These are phyloP conservation scores for Drosophila nigritarsus DNA, from an alignment of 2,888 invertebrate genomes.

Conservation along the genomic window DNA sequence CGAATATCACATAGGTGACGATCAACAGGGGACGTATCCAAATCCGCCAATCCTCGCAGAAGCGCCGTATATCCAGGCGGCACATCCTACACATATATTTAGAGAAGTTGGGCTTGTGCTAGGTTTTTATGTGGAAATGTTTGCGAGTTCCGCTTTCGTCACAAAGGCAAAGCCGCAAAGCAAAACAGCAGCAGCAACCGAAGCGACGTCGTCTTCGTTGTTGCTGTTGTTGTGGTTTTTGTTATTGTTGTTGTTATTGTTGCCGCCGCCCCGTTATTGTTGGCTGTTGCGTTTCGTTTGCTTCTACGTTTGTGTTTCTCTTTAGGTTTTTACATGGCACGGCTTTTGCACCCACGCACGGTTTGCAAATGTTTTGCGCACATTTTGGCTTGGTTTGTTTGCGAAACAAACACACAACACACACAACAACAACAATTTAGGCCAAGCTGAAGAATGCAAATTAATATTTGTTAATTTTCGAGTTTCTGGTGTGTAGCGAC, in stretches of 20 bases:
- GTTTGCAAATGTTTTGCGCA: slow-evolving; percentile 20
- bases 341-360: slow-evolving; percentile 37
- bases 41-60: slow-evolving; percentile 89
- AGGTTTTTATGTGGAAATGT: slow-evolving; percentile 16
- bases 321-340: slow-evolving; percentile 36
- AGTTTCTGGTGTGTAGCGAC: slow-evolving; percentile 28
- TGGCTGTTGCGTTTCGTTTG: slow-evolving; percentile 30
- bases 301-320: slow-evolving; percentile 19
- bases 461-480: slow-evolving; percentile 37
- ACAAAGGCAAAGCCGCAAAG: slow-evolving; percentile 49
- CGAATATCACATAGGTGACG: slow-evolving; percentile 91
- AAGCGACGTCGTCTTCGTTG: slow-evolving; percentile 25
- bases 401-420: slow-evolving; percentile 13
- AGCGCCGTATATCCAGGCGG: slow-evolving; percentile 78
- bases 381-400: slow-evolving; percentile 26
- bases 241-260: slow-evolving; percentile 41
- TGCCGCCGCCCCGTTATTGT: slow-evolving; percentile 69
- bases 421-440: slow-evolving; percentile 19
- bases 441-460: slow-evolving; percentile 16
- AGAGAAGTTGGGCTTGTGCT: background rate
- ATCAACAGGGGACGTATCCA: slow-evolving; percentile 96
- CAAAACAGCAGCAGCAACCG: slow-evolving; percentile 28
- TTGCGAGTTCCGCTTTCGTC: slow-evolving; percentile 55
- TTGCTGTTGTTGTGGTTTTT: slow-evolving; percentile 23
- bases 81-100: slow-evolving; percentile 63